A percentile compares a stretch with the other conserved stretches of the same genome.
phyloP scores from a whole-genome alignment of 2,888 invertebrate species.

The Trichacis sp. region DNA sequence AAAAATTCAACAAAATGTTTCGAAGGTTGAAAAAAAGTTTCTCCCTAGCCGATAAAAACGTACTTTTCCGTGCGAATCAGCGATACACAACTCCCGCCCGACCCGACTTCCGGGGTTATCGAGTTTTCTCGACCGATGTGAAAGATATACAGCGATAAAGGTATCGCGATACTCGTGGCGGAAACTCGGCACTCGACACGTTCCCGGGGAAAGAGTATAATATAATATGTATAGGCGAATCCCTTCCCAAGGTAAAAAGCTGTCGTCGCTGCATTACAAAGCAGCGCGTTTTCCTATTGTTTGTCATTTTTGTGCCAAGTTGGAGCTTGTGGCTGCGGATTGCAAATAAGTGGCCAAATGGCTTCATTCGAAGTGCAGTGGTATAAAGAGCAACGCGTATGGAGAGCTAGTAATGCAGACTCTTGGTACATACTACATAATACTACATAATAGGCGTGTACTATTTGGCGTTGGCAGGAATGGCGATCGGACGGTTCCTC shows the following conservation, averaged over 20 bases:
- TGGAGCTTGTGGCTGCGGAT: too few relatives aligned
- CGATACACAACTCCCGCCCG: conserved; percentile 37
- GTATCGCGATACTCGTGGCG: conserved; percentile 26
- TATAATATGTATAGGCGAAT: not conserved
- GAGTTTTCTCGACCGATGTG: conserved; percentile 48
- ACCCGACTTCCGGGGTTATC: conserved; percentile 46
- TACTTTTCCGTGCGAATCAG: too few relatives aligned
- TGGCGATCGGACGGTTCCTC: conserved; percentile 55
- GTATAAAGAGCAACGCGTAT: too few relatives aligned
- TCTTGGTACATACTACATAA: conserved; percentile 26
- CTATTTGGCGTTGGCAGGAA: conserved; percentile 44
- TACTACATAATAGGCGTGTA: conserved; percentile 35
- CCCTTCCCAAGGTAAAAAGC: not conserved
- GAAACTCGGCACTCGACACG: conserved; percentile 35
- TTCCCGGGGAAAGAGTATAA: conserved; percentile 21
- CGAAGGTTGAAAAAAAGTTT: not conserved
- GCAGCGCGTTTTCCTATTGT: conserved; percentile 11
- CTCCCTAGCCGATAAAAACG: too few relatives aligned
- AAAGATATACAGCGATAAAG: conserved; percentile 44
- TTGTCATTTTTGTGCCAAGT: conserved; percentile 27
- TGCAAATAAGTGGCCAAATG: conserved; percentile 43
- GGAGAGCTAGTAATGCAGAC: too few relatives aligned
- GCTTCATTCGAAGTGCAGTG: conserved; percentile 39
- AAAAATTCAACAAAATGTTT: too few relatives aligned
- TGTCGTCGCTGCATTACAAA: not conserved